Conservation (phyloP, 2,888 invertebrate genomes). For the Steinernema scapterisci region DNA sequence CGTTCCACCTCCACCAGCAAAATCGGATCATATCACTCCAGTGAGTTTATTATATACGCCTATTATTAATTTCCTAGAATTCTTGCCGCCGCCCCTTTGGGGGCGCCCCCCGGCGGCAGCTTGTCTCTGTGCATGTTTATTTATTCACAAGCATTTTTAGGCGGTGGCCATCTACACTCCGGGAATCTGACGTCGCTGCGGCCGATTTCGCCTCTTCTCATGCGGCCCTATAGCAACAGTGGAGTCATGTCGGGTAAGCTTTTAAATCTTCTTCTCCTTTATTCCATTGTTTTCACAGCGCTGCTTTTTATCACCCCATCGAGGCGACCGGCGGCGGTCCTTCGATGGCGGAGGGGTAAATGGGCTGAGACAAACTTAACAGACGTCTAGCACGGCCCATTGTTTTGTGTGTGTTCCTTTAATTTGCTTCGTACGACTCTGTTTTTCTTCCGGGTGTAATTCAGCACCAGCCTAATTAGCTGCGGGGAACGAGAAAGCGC, state of each 20-base stretch:
- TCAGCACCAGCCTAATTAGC: slow-evolving; percentile 27
- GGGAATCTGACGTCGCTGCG: slow-evolving; percentile 24
- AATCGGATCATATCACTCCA: slow-evolving; percentile 33
- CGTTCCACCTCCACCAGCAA: slow-evolving; percentile 21
- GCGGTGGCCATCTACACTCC: slow-evolving; percentile 25
- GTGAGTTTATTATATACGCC: neutral
- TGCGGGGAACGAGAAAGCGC: no score
- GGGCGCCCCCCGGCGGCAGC: neutral
- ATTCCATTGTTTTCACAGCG: no score
- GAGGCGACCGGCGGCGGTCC: no score
- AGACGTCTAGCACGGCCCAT: neutral
- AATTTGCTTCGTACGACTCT: no score
- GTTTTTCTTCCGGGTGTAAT: slow-evolving; percentile 20
- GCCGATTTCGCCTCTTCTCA: slow-evolving; percentile 25
- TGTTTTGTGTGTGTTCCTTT: slow-evolving; percentile 4
- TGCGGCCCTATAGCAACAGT: slow-evolving; percentile 18
- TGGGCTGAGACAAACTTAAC: no score
- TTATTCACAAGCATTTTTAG: slow-evolving; percentile 11
- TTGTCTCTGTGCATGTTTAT: neutral
- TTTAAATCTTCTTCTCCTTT: neutral
- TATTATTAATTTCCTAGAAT: no score
- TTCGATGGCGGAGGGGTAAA: no score
- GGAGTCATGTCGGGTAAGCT: slow-evolving; percentile 19
- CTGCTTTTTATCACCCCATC: no score
- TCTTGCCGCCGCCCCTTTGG: neutral